A percentile compares a stretch with the other conserved stretches of the same genome.
Conservation (phyloP, 1,140 invertebrate species). For the Bombus waltoni region DNA sequence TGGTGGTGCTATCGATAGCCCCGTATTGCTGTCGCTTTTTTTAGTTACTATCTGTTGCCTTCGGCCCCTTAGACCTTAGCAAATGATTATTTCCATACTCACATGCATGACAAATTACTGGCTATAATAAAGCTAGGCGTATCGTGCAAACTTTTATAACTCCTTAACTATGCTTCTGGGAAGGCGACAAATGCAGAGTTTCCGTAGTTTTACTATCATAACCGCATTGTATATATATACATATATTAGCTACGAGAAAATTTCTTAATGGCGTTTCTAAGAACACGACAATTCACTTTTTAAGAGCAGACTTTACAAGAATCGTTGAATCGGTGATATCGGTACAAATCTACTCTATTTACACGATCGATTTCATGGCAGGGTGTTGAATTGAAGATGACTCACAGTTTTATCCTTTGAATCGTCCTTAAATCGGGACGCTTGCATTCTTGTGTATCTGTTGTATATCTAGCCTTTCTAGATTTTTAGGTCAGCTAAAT, state of each 20-base stretch:
- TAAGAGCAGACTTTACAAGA: background rate
- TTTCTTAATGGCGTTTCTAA: background rate
- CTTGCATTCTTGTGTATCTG: background rate
- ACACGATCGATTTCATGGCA: constrained; percentile 1
- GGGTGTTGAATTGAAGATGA: background rate
- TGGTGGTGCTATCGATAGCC: background rate
- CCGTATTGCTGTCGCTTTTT: background rate
- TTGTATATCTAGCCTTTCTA: background rate
- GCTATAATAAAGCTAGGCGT: background rate
- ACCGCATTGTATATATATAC: background rate
- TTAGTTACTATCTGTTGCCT: background rate
- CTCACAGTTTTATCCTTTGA: background rate
- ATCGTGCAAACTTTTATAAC: constrained; percentile 12
- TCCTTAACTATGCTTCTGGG: background rate
- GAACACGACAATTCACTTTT: background rate
- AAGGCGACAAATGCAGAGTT: background rate
- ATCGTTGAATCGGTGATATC: background rate
- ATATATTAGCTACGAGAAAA: background rate
- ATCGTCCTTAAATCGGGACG: background rate
- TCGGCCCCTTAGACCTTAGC: too few species aligned
- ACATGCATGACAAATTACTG: background rate
- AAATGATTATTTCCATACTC: background rate
- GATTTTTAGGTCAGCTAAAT: background rate
- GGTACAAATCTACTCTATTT: background rate
- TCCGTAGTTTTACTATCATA: background rate